These are phyloP conservation scores for Forficula auricularia DNA, from an alignment of 1,140 invertebrate genomes.

Conservation along the genomic window DNA sequence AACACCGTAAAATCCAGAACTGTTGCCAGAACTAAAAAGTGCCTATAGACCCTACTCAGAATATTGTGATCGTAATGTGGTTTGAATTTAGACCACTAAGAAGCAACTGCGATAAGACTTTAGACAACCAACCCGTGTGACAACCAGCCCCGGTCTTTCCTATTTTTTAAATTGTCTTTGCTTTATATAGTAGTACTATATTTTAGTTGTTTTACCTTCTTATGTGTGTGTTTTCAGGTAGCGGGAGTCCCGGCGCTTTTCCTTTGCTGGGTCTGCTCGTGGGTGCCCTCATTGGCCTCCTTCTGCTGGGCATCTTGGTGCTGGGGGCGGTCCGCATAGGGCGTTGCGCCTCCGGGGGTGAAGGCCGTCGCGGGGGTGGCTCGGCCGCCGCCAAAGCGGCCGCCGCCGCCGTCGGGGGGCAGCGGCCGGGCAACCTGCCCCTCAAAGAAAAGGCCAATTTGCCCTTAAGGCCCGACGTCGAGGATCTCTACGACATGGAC, in stretches of 20 bases:
- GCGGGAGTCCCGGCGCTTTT: neutral
- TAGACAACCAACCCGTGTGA: no score
- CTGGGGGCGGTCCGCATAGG: slow-evolving; percentile 41
- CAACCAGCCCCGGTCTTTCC: no score
- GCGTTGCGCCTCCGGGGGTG: slow-evolving; percentile 23
- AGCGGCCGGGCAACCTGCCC: slow-evolving; percentile 39
- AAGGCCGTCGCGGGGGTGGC: slow-evolving; percentile 5
- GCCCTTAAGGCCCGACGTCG: slow-evolving; percentile 38
- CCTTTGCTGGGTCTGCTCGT: slow-evolving; percentile 30
- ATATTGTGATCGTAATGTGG: no score
- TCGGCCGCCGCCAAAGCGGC: slow-evolving; percentile 1
- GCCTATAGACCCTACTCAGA: no score
- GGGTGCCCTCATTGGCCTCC: slow-evolving; percentile 50
- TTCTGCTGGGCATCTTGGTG: slow-evolving; percentile 46
- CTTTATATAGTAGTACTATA: no score
- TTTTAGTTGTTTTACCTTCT: no score
- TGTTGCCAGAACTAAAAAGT: no score
- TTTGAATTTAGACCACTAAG: no score
- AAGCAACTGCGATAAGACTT: no score
- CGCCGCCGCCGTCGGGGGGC: slow-evolving; percentile 26
- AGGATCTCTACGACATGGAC: slow-evolving; percentile 49
- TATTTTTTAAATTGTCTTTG: no score
- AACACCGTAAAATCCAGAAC: no score
- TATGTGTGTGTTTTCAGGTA: no score
- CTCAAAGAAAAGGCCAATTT: slow-evolving; percentile 48